These are phyloP conservation scores for Operophtera brumata DNA, from an alignment of 2,888 invertebrate species.

Conservation along the genomic window DNA sequence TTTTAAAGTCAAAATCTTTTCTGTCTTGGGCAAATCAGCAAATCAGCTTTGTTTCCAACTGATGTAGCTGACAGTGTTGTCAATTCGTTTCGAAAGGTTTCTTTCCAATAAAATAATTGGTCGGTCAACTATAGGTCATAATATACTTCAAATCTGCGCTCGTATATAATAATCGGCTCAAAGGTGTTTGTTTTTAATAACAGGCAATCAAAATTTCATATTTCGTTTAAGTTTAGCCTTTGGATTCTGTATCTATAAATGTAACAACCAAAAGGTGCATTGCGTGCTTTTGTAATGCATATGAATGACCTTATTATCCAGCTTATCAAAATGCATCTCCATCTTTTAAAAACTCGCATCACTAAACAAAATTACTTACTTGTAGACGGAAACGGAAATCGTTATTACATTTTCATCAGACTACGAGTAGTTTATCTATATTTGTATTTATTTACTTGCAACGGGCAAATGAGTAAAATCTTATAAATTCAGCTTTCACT, in stretches of 20 bases:
- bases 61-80: too few relatives aligned
- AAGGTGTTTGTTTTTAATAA: constrained; percentile 1
- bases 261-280: constrained; percentile 18
- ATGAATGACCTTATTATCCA: constrained; percentile 15
- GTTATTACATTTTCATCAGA: constrained; percentile 31
- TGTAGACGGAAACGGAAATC: constrained; percentile 34
- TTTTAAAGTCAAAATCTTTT: too few relatives aligned
- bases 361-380: constrained; percentile 5
- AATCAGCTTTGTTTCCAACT: neutral
- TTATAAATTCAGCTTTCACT: constrained; percentile 44
- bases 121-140: too few relatives aligned
- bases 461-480: constrained; percentile 25
- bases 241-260: constrained; percentile 13
- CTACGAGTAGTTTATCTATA: constrained; percentile 14
- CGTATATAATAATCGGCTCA: neutral
- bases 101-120: too few relatives aligned
- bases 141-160: neutral
- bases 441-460: constrained; percentile 21
- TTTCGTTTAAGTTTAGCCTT: constrained; percentile 1
- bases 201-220: neutral
- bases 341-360: constrained; percentile 12
- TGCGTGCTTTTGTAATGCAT: constrained; percentile 6
- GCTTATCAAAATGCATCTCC: constrained; percentile 16
- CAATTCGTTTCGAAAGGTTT: too few relatives aligned
- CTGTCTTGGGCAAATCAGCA: neutral